These are phyloP conservation scores for Trissoscelio sp. DNA, from an alignment of 2,888 invertebrate genomes.

Conservation along the genomic window DNA sequence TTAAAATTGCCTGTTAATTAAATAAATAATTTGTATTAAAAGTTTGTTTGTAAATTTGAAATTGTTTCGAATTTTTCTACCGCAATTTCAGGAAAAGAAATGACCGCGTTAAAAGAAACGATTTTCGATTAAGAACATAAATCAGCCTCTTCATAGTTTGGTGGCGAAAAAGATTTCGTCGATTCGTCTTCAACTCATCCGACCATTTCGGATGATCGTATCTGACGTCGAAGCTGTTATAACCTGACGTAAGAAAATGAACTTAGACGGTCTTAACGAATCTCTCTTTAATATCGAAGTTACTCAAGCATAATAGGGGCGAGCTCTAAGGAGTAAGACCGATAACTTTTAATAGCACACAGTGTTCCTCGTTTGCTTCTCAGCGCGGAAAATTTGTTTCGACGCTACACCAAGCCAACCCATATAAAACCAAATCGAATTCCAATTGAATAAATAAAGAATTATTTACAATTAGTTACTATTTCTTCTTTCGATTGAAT, in stretches of 20 bases:
- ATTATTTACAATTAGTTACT: too few species aligned
- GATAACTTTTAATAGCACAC: slow-evolving; percentile 74
- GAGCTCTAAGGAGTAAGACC: slow-evolving; percentile 65
- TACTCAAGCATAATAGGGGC: slow-evolving; percentile 62
- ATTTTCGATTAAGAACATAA: slow-evolving; percentile 32
- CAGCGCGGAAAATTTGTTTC: slow-evolving; percentile 68
- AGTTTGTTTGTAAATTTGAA: too few species aligned
- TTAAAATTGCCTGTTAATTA: too few species aligned
- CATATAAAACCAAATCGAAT: too few species aligned
- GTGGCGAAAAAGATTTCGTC: slow-evolving; percentile 51
- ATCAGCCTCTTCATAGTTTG: slow-evolving; percentile 27
- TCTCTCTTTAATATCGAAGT: slow-evolving; percentile 74
- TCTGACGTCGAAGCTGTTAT: slow-evolving; percentile 62
- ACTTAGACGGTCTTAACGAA: slow-evolving; percentile 72
- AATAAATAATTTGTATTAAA: too few species aligned
- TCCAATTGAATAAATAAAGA: too few species aligned
- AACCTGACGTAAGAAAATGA: slow-evolving; percentile 73
- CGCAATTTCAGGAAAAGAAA: not conserved
- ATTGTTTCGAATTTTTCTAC: too few species aligned
- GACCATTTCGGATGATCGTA: slow-evolving; percentile 61
- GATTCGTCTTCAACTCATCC: slow-evolving; percentile 62
- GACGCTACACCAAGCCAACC: slow-evolving; percentile 33
- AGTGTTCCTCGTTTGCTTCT: slow-evolving; percentile 71
- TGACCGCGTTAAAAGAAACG: not conserved
- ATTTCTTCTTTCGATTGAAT: too few species aligned